A percentile compares a stretch with the other conserved stretches of the same genome.
These are phyloP conservation scores for Buceros bicornis DNA, from an alignment of 2,797 vertebrate species.

Conservation along the genomic window DNA sequence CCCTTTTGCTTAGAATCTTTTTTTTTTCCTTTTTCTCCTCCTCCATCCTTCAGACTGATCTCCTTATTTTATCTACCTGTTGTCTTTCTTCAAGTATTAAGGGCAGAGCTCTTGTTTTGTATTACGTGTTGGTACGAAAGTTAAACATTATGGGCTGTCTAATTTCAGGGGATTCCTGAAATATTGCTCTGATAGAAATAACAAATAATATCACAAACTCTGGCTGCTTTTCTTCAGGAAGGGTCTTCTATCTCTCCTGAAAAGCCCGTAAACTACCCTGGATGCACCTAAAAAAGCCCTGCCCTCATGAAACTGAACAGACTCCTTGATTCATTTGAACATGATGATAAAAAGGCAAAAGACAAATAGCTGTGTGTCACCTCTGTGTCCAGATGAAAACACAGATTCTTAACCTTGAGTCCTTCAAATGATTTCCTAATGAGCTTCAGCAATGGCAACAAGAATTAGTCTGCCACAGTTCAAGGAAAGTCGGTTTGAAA, in stretches of 20 bases:
- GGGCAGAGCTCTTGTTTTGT: neutral
- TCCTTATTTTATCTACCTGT: neutral
- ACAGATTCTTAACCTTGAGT: slow-evolving; percentile 39
- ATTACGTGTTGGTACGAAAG: neutral
- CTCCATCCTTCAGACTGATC: neutral
- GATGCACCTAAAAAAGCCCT: neutral
- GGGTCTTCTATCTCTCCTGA: neutral
- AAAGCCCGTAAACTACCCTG: neutral
- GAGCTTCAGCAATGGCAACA: neutral
- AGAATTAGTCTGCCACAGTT: slow-evolving; percentile 38
- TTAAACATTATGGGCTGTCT: neutral
- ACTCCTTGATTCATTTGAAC: slow-evolving; percentile 18
- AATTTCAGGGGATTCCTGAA: neutral
- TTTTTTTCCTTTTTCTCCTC: neutral
- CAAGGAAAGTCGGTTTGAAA: slow-evolving; percentile 41
- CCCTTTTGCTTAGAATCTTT: neutral
- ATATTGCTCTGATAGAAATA: neutral
- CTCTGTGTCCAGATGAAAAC: slow-evolving; percentile 22
- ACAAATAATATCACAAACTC: neutral
- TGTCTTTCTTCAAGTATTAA: neutral
- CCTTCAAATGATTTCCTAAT: slow-evolving; percentile 16
- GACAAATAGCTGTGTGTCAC: slow-evolving; percentile 30
- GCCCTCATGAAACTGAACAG: neutral
- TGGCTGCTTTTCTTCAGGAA: neutral
- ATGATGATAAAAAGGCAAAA: slow-evolving; percentile 24